Percentiles rank a stretch among this genome's conserved stretches.
These are phyloP conservation scores for Eubasilissa splendida DNA, from an alignment of 2,888 invertebrate species.

Conservation along the genomic window DNA sequence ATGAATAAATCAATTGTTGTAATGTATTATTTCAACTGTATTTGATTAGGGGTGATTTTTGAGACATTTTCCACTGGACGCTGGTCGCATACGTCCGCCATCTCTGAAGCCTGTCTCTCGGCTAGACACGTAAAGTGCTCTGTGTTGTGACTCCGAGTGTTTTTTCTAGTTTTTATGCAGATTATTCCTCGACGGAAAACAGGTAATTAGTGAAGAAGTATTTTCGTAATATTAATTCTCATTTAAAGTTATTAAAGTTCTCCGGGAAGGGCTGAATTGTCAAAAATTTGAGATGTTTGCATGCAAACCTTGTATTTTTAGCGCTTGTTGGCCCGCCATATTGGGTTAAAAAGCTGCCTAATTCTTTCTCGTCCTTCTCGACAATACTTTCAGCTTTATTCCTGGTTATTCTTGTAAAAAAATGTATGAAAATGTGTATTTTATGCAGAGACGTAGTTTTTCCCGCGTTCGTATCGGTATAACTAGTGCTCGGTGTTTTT, in stretches of 20 bases:
- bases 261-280: slow-evolving; percentile 53
- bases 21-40: slow-evolving; percentile 64
- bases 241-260: slow-evolving; percentile 64
- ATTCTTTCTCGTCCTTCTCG: slow-evolving; percentile 61
- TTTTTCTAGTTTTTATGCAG: slow-evolving; percentile 68
- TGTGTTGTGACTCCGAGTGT: slow-evolving; percentile 73
- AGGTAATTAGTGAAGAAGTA: slow-evolving; percentile 63
- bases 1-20: slow-evolving; percentile 65
- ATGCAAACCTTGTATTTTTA: slow-evolving; percentile 73
- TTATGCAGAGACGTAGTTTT: slow-evolving; percentile 69
- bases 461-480: slow-evolving; percentile 69
- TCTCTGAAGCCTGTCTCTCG: slow-evolving; percentile 72
- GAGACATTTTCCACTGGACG: slow-evolving; percentile 66
- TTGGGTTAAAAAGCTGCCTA: slow-evolving; percentile 76
- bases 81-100: slow-evolving; percentile 71
- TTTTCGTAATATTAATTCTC: slow-evolving; percentile 36
- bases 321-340: slow-evolving; percentile 77
- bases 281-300: slow-evolving; percentile 59
- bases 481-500: slow-evolving; percentile 65
- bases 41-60: slow-evolving; percentile 63
- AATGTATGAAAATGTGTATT: slow-evolving; percentile 65
- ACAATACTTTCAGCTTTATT: slow-evolving; percentile 48
- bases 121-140: slow-evolving; percentile 66
- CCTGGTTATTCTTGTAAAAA: slow-evolving; percentile 67
- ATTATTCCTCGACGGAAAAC: slow-evolving; percentile 65